Percentiles rank a stretch among this genome's conserved stretches.
Evolutionary conservation across 2,113 vertebrate genomes (phyloP).

Genomic region (Synodontis membranacea): DNA sequence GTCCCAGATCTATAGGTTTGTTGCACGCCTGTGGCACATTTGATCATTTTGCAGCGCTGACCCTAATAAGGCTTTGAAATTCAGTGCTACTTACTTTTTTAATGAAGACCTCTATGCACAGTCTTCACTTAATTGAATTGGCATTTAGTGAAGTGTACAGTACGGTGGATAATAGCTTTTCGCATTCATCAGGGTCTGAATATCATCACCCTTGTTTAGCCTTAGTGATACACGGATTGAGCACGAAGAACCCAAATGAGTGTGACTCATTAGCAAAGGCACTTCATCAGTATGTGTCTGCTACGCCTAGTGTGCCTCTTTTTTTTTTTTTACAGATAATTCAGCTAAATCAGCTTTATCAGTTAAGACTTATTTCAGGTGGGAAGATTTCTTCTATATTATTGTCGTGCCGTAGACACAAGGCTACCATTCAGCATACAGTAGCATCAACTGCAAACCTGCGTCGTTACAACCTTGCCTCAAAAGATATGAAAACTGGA

Average conservation of each 20-base stretch:
- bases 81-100: neutral
- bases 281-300: neutral
- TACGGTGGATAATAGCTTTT: neutral
- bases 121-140: neutral
- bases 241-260: neutral
- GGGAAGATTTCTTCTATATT: neutral
- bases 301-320: neutral
- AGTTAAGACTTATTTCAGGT: neutral
- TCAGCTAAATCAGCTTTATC: neutral
- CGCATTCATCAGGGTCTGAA: neutral
- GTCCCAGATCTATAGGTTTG: neutral
- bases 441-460: neutral
- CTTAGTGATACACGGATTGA: neutral
- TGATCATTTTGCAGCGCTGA: neutral
- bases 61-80: conserved; percentile 3
- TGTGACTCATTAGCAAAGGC: neutral
- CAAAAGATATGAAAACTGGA: neutral
- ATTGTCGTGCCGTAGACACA: neutral
- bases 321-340: neutral
- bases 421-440: neutral
- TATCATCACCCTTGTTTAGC: neutral
- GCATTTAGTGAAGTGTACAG: conserved; percentile 14
- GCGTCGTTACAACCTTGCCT: neutral
- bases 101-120: neutral
- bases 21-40: neutral